phyloP scores from a whole-genome alignment of 2,888 invertebrate species.

The Phengaris arion region DNA sequence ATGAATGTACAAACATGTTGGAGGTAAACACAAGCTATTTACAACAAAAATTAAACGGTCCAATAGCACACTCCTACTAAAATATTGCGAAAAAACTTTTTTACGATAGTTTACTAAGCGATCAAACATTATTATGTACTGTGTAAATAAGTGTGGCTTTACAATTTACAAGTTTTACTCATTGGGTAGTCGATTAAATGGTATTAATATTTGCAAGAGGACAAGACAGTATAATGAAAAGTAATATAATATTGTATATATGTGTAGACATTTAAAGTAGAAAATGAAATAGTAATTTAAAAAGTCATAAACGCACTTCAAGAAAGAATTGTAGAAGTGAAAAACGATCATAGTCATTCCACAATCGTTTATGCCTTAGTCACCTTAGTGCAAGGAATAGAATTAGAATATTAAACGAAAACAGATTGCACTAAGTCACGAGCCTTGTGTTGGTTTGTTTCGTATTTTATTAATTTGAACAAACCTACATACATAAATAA shows the following conservation, averaged over 20 bases:
- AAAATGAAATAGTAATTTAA: conserved; percentile 2
- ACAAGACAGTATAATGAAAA: background rate
- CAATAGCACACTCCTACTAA: conserved; percentile 10
- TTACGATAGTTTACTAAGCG: background rate
- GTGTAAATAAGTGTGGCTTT: conserved; percentile 18
- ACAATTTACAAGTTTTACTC: conserved; percentile 25
- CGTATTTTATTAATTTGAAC: conserved; percentile 12
- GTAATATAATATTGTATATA: background rate
- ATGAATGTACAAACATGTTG: conserved; percentile 9
- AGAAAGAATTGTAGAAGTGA: background rate
- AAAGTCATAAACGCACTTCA: conserved; percentile 4
- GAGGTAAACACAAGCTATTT: conserved; percentile 22
- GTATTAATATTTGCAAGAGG: conserved; percentile 6
- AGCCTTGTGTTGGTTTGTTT: conserved; percentile 13
- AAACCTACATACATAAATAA: conserved; percentile 3
- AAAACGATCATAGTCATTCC: conserved; percentile 13
- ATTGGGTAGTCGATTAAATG: conserved; percentile 1
- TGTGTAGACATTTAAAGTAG: no score
- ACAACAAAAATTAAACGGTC: conserved; percentile 20
- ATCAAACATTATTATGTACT: conserved; percentile 10
- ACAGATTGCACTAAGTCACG: conserved; percentile 21
- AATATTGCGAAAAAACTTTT: conserved; percentile 12
- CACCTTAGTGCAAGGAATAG: conserved; percentile 7
- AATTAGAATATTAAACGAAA: conserved; percentile 19
- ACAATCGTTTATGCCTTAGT: background rate